Evolutionary conservation across 2,113 vertebrate species (phyloP), one percentile per base, ranked within the genome.

Genomic region (Mixornis gularis): DNA sequence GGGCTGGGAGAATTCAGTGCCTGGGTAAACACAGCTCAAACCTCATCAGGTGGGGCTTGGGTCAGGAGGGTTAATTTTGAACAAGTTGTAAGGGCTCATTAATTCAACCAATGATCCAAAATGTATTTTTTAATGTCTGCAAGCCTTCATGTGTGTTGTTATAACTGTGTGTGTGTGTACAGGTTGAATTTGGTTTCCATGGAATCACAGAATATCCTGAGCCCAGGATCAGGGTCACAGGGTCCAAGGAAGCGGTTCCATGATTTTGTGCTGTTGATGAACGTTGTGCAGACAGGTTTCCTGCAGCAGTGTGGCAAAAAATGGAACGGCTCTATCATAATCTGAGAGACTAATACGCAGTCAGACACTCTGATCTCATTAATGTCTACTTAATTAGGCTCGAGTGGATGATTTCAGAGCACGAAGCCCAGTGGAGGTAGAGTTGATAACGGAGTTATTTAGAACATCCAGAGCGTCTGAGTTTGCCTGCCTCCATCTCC

Each of bases 291-390:
- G 52, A 3, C 3, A 7, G 41, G 25, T 29, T 80, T 66, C 26
- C 13, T 51, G 80, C 13, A 46, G 52, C 36, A 46, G 20, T 0
- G 12, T 21, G 69, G 44, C 34, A 24, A 6, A 36, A 68, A 64
- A 17, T 1, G 40, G 44, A 25, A 81, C 0, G 55, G 40, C 38
- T 7, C 29, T 20, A 0, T 22, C 16, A 0, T 16, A 9, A 48
- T 80, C 51, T 51, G 10, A 36, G 70, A 53, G 36, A 12, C 53
- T 34, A 16, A 64, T 10, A 32, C 40, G 22, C 44, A 65, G n/a
- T 5, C 60, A 92, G 84, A 32, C n/a, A 13, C 69, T 30, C 55
- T 65, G 53, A 62, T 68, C 73, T 78, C 71, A 83, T 79, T 51
- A 85, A 51, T 27, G 15, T 17, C 83, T 52, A 3, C n/a, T 72